These are phyloP conservation scores for Idris sp. DNA, from an alignment of 1,140 invertebrate genomes.

Conservation along the genomic window DNA sequence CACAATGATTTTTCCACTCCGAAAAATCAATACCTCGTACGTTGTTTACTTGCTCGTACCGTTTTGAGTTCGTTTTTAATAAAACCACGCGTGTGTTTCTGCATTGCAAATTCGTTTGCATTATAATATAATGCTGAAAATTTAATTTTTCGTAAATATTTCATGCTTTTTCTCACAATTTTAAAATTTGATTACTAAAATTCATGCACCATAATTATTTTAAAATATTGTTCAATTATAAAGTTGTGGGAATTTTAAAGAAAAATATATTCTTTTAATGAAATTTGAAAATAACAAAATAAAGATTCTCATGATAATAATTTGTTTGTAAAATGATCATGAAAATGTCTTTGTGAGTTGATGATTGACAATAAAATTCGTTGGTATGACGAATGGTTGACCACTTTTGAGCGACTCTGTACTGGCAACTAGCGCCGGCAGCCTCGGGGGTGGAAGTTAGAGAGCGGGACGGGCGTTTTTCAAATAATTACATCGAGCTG, in stretches of 20 bases:
- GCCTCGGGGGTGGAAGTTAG: conserved; percentile 56
- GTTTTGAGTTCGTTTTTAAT: conserved; percentile 26
- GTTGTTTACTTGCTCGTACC: conserved; percentile 27
- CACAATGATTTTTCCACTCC: conserved; percentile 45
- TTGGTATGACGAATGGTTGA: conserved; percentile 54
- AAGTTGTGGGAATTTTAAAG: too few species aligned
- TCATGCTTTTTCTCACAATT: too few species aligned
- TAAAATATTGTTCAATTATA: too few species aligned
- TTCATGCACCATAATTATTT: too few species aligned
- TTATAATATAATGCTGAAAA: too few species aligned
- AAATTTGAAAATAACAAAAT: too few species aligned
- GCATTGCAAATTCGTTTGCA: neutral
- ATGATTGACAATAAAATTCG: conserved; percentile 20
- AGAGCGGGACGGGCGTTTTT: conserved; percentile 73
- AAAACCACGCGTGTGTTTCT: conserved; percentile 14
- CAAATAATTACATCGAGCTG: conserved; percentile 78
- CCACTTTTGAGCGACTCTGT: conserved; percentile 73
- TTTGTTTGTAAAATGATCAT: too few species aligned
- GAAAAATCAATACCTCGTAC: conserved; percentile 46
- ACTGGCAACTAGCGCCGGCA: conserved; percentile 62
- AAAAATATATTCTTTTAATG: too few species aligned
- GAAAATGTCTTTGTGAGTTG: conserved; percentile 9
- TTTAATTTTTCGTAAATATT: too few species aligned
- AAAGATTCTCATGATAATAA: too few species aligned
- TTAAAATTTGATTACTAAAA: too few species aligned